phyloP scores from a whole-genome alignment of 64 coral and sea anemone genomes.

The Montipora sp. region DNA sequence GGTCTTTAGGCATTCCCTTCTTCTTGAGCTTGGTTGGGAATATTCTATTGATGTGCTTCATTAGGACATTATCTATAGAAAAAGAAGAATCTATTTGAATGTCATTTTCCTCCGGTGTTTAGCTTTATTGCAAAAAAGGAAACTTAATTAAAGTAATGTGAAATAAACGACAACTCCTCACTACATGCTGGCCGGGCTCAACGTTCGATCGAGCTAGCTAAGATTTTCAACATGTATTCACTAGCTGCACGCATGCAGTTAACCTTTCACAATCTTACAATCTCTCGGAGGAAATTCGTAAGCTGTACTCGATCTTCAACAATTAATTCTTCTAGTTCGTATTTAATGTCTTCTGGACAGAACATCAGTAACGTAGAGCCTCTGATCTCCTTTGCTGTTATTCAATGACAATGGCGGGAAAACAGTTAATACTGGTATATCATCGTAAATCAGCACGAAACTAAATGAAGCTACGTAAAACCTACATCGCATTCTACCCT shows the following conservation, averaged over 20 bases:
- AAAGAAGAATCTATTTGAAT: too few species aligned
- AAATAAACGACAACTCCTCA: background rate
- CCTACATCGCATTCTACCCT: background rate
- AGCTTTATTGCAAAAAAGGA: background rate
- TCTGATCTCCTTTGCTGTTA: constrained; percentile 7
- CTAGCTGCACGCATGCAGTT: background rate
- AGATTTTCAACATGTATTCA: background rate
- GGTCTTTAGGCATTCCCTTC: too few species aligned
- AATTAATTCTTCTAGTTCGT: constrained; percentile 6
- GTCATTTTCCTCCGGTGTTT: background rate
- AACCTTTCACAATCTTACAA: constrained; percentile 18
- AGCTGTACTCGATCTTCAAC: constrained; percentile 2
- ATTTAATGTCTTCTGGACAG: constrained; percentile 1
- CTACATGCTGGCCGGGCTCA: too few species aligned
- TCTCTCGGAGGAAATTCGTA: background rate
- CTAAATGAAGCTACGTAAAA: background rate
- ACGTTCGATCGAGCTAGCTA: too few species aligned
- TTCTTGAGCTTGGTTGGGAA: too few species aligned
- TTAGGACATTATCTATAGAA: too few species aligned
- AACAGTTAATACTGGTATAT: background rate
- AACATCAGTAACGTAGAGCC: constrained; percentile 12
- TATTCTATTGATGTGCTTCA: too few species aligned
- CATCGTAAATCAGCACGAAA: background rate
- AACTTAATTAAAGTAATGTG: background rate
- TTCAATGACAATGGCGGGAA: too few species aligned